A percentile compares a stretch with the other conserved stretches of the same genome.
These are phyloP conservation scores for Eucidaris tribuloides DNA, from an alignment of 35 echinoderm and acorn worm species.

Conservation along the genomic window DNA sequence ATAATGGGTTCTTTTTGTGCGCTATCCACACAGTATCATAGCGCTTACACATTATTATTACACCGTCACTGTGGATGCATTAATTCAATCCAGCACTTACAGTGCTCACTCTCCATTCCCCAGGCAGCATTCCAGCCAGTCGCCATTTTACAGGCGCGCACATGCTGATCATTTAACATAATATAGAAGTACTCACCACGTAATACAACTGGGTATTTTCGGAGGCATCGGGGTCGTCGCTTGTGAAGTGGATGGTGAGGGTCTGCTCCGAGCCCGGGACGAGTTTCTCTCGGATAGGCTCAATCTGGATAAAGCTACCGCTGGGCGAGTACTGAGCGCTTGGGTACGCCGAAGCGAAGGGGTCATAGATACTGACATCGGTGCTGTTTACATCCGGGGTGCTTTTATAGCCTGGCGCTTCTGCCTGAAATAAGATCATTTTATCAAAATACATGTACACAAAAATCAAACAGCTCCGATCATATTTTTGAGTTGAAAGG, in stretches of 20 bases:
- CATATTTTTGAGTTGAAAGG: no score
- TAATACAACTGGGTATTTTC: neutral
- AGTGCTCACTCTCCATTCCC: no score
- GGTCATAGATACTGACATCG: slow-evolving; percentile 33
- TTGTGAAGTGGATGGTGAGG: slow-evolving; percentile 38
- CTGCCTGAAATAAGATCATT: slow-evolving; percentile 11
- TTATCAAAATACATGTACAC: no score
- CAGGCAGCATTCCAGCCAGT: no score
- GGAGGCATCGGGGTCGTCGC: neutral
- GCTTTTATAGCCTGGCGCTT: neutral
- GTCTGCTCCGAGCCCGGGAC: slow-evolving; percentile 31
- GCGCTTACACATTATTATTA: no score
- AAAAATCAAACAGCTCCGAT: no score
- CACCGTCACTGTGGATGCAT: no score
- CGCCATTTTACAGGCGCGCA: no score
- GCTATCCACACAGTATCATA: no score
- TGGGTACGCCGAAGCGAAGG: neutral
- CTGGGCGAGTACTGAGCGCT: slow-evolving; percentile 57
- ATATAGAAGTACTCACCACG: slow-evolving; percentile 26
- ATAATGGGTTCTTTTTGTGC: no score
- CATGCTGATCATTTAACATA: no score
- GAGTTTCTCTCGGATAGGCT: slow-evolving; percentile 29
- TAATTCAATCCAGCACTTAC: no score
- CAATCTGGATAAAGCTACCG: slow-evolving; percentile 75
- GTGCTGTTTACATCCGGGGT: neutral